phyloP scores from a whole-genome alignment of 1,140 invertebrate genomes.

The Pseudomyrmex concolor region DNA sequence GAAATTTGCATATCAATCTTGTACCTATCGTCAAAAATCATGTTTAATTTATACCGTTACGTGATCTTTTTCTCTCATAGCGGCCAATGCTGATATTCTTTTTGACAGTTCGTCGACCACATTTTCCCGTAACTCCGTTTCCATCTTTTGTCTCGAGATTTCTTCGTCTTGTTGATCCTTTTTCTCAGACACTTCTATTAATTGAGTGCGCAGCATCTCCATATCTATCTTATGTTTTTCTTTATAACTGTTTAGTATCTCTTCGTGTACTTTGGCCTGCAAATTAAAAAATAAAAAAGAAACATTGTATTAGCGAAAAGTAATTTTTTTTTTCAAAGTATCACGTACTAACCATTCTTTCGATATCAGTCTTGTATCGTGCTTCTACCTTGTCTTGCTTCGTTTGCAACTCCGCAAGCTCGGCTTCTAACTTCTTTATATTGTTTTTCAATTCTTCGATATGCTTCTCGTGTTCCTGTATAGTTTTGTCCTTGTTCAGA shows the following conservation, averaged over 20 bases:
- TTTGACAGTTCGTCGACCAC: conserved; percentile 42
- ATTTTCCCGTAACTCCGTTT: conserved; percentile 59
- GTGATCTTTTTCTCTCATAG: conserved; percentile 45
- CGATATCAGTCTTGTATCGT: conserved; percentile 76
- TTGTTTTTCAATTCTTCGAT: conserved; percentile 79
- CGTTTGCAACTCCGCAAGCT: conserved; percentile 60
- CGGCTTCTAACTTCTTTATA: conserved; percentile 64
- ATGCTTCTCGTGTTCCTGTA: conserved; percentile 79
- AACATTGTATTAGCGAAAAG: conserved; percentile 11
- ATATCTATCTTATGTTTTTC: conserved; percentile 74
- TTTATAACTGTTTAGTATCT: conserved; percentile 70
- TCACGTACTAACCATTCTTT: conserved; percentile 76
- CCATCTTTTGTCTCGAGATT: conserved; percentile 53
- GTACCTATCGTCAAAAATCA: neutral
- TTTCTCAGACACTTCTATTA: conserved; percentile 66
- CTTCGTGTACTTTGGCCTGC: conserved; percentile 76
- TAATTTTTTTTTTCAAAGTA: neutral
- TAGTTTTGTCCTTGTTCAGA: conserved; percentile 81
- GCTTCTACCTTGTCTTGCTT: conserved; percentile 70
- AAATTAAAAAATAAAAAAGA: conserved; percentile 43
- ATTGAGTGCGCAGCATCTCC: conserved; percentile 68
- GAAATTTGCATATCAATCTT: neutral
- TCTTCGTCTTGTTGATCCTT: conserved; percentile 74
- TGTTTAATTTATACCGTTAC: conserved; percentile 40
- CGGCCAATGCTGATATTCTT: conserved; percentile 58